Evolutionary conservation across 1,140 invertebrate genomes (phyloP), one percentile per base, ranked within the genome.

Genomic region (Limonius californicus): DNA sequence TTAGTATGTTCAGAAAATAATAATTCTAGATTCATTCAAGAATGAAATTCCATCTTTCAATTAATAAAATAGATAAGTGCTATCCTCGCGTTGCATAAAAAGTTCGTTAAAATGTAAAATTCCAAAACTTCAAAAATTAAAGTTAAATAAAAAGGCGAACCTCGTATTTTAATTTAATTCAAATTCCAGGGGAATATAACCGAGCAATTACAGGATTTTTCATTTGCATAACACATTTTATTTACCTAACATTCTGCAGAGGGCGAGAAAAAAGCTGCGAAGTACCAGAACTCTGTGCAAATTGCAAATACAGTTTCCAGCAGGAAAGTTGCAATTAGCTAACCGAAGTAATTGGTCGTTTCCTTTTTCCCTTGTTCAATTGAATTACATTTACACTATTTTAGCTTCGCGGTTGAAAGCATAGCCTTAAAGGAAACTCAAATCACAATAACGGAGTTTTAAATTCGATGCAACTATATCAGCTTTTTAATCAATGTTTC

Each of bases 371-470:
- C 35, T 42, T 43, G 62, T 67, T 67, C 65, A 55, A 67, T 67
- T 67, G 57, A 67, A 67, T 67, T 67, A 64, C 65, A 61, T 61
- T 64, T 64, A 64, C 56, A 67, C 65, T 67, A 67, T 64, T 67
- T 67, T 45, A 67, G 27, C 27, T 32, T 32, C 27, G 4, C 27
- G 27, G 27, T 6, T 32, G 27, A 32, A 32, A 32, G 27, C 27
- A 32, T 32, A 4, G 27, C 27, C 27, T 32, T 32, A 32, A 32
- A 6, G 27, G 27, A 32, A 32, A 32, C 27, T 32, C 27, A 11
- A 32, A 32, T 32, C 27, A 32, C 27, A n/a, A n/a, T n/a, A n/a
- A n/a, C n/a, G n/a, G n/a, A n/a, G n/a, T n/a, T n/a, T n/a, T n/a
- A n/a, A n/a, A n/a, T n/a, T n/a, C n/a, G n/a, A n/a, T n/a, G n/a